phyloP scores from a whole-genome alignment of 2,797 vertebrate species.

The Myotis planiceps region DNA sequence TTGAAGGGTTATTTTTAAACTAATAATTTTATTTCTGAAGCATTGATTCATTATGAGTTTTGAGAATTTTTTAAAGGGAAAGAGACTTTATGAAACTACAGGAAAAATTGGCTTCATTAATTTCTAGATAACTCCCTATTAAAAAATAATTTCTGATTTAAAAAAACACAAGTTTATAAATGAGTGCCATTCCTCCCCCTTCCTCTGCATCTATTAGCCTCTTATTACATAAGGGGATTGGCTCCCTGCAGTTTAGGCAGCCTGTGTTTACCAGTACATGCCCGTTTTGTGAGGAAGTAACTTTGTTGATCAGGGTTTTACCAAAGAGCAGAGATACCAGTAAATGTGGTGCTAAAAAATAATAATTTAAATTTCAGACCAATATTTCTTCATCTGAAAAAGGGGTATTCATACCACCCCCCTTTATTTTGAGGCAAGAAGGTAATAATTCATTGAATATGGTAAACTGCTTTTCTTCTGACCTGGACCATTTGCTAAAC shows the following conservation, averaged over 20 bases:
- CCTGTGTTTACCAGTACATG: neutral
- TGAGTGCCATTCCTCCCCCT: neutral
- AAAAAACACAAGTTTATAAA: neutral
- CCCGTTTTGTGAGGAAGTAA: neutral
- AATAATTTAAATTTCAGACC: neutral
- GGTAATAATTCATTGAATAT: neutral
- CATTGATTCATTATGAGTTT: neutral
- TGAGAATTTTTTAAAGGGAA: neutral
- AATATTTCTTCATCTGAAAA: neutral
- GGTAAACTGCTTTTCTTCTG: neutral
- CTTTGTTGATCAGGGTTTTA: neutral
- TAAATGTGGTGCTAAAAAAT: neutral
- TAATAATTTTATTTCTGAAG: neutral
- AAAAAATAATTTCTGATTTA: neutral
- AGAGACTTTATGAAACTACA: neutral
- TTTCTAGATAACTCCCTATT: neutral
- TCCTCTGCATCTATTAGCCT: neutral
- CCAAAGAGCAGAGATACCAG: neutral
- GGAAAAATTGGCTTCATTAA: neutral
- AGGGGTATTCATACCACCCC: neutral
- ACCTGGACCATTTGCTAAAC: neutral
- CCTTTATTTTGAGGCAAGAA: neutral
- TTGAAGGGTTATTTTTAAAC: slow-evolving; percentile 16
- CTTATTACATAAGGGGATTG: neutral
- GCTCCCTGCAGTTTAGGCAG: neutral